Evolutionary conservation across 2,113 vertebrate genomes (phyloP).

Genomic region (Puma concolor): DNA sequence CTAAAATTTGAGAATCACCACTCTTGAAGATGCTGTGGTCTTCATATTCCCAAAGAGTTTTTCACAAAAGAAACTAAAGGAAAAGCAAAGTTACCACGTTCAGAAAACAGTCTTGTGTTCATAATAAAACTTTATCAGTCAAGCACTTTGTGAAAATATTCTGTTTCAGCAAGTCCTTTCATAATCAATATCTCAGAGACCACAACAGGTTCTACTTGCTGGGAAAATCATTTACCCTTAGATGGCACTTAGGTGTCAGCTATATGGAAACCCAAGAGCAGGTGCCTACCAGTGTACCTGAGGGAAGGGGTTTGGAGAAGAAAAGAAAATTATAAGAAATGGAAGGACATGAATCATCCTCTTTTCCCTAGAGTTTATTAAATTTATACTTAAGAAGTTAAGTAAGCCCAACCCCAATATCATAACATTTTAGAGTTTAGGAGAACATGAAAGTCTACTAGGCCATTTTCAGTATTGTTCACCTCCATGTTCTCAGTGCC

Average conservation of each 20-base stretch:
- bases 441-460: not conserved
- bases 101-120: not conserved
- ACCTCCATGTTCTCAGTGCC: not conserved
- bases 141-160: not conserved
- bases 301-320: not conserved
- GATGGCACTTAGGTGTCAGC: not conserved
- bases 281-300: not conserved
- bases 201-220: not conserved
- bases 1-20: not conserved
- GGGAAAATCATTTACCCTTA: not conserved
- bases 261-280: not conserved
- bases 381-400: slow-evolving; percentile 1
- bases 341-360: not conserved
- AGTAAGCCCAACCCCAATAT: not conserved
- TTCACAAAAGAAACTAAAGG: not conserved
- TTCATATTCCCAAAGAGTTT: not conserved
- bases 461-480: not conserved
- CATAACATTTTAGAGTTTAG: not conserved
- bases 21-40: not conserved
- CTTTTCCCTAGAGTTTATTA: not conserved
- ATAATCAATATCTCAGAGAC: not conserved
- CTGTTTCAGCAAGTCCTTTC: not conserved
- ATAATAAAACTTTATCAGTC: not conserved
- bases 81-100: not conserved
- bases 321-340: not conserved